Percentiles rank a stretch among this genome's conserved stretches.
These are phyloP conservation scores for Beaufortia kweichowensis DNA, from an alignment of 2,113 vertebrate genomes.

Conservation along the genomic window DNA sequence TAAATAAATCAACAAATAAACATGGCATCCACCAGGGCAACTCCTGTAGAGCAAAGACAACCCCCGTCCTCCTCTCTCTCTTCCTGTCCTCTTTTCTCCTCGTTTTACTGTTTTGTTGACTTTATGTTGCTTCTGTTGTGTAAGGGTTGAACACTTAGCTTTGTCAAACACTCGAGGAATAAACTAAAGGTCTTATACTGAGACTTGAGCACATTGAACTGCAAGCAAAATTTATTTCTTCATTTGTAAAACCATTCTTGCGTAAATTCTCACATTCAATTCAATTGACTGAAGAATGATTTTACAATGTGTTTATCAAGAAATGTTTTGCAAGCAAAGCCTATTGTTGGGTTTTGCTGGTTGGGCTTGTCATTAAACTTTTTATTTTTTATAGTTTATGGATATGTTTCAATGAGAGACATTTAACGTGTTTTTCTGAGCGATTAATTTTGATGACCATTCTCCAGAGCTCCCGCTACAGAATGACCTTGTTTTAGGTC, in stretches of 20 bases:
- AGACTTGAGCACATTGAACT: background rate
- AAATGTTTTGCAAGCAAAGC: too few relatives aligned
- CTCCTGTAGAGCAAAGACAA: slow-evolving; percentile 29
- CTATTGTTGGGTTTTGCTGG: too few relatives aligned
- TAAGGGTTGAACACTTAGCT: background rate
- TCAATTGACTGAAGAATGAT: too few relatives aligned
- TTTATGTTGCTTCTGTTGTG: background rate
- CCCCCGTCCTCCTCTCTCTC: slow-evolving; percentile 25
- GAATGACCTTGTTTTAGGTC: too few relatives aligned
- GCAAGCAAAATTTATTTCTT: too few relatives aligned
- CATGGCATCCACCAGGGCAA: slow-evolving; percentile 39
- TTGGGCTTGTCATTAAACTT: too few relatives aligned
- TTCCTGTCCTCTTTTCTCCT: background rate
- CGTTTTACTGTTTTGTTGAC: background rate
- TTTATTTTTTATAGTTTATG: too few relatives aligned
- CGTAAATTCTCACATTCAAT: too few relatives aligned
- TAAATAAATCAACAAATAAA: slow-evolving; percentile 73
- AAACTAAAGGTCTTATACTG: background rate
- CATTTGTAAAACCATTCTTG: background rate
- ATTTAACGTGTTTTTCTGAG: too few relatives aligned
- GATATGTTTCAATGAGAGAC: too few relatives aligned
- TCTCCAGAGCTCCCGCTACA: background rate
- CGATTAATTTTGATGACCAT: too few relatives aligned
- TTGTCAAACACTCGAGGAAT: background rate
- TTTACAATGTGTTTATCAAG: too few relatives aligned